A percentile compares a stretch with the other conserved stretches of the same genome.
Conservation (phyloP, 2,888 invertebrate species). For the Ectemnius continuus region DNA sequence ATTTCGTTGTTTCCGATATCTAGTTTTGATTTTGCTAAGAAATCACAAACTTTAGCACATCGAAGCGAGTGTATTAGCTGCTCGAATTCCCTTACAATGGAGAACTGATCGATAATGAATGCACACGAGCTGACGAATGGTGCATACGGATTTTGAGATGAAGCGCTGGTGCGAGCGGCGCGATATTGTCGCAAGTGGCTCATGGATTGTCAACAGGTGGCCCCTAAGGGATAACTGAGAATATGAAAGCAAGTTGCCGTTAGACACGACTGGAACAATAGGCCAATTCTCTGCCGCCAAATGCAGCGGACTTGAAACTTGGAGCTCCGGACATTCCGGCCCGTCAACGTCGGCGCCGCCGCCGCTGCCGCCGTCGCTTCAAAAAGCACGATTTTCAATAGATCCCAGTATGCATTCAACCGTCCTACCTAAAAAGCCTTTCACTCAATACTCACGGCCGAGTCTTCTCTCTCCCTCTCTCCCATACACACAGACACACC, state of each 20-base stretch:
- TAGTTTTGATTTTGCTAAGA: no score
- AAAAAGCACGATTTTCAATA: not conserved
- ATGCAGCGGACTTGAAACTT: constrained; percentile 12
- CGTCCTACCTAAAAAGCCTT: no score
- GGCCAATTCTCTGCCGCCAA: constrained; percentile 12
- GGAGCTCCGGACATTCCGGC: constrained; percentile 18
- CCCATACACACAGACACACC: no score
- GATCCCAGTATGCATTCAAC: not conserved
- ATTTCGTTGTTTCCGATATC: no score
- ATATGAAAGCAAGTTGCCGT: constrained; percentile 35
- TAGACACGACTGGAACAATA: constrained; percentile 38
- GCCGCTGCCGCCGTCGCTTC: not conserved
- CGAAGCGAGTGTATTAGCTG: no score
- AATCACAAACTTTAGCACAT: no score
- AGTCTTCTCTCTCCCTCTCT: no score
- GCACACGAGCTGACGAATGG: no score
- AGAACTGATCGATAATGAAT: no score
- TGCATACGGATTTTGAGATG: no score
- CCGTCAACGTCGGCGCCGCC: not conserved
- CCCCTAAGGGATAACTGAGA: constrained; percentile 28
- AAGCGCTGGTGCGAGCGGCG: not conserved
- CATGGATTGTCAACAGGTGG: constrained; percentile 54
- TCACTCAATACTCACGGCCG: no score
- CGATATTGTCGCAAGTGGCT: constrained; percentile 38
- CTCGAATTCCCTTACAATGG: no score